phyloP scores from a whole-genome alignment of 2,888 invertebrate genomes.

The Metellina segmentata region DNA sequence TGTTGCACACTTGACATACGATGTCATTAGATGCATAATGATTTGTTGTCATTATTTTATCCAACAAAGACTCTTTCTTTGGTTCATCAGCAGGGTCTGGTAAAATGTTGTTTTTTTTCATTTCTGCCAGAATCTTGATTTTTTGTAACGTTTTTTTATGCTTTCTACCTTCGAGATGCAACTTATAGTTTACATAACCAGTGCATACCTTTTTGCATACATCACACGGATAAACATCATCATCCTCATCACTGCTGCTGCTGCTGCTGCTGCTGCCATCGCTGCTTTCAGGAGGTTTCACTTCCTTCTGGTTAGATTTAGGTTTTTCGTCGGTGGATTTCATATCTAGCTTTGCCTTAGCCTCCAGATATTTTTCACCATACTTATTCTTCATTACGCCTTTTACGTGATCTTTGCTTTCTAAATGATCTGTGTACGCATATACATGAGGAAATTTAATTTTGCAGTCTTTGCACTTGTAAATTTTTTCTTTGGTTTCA shows the following conservation, averaged over 20 bases:
- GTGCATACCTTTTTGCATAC: slow-evolving; percentile 36
- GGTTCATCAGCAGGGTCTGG: neutral
- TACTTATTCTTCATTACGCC: slow-evolving; percentile 50
- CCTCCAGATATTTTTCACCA: slow-evolving; percentile 40
- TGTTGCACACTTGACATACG: slow-evolving; percentile 21
- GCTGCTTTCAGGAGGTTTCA: neutral
- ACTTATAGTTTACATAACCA: slow-evolving; percentile 8
- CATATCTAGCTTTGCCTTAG: slow-evolving; percentile 20
- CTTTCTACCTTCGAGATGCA: slow-evolving; percentile 34
- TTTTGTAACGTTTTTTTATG: slow-evolving; percentile 34
- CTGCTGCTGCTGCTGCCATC: neutral
- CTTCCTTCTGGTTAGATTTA: neutral
- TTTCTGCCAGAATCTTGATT: slow-evolving; percentile 8
- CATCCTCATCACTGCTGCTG: slow-evolving; percentile 18
- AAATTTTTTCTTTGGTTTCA: neutral
- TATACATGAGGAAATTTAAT: slow-evolving; percentile 1
- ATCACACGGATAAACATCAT: slow-evolving; percentile 37
- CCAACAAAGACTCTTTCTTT: neutral
- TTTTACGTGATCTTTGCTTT: slow-evolving; percentile 43
- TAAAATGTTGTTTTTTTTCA: slow-evolving; percentile 1
- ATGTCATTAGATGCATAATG: neutral
- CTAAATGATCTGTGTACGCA: slow-evolving; percentile 41
- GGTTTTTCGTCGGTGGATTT: neutral
- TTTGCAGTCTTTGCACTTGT: slow-evolving; percentile 34
- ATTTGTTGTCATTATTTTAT: neutral